phyloP scores from a whole-genome alignment of 2,113 vertebrate genomes.

The Oncorhynchus gorbuscha region DNA sequence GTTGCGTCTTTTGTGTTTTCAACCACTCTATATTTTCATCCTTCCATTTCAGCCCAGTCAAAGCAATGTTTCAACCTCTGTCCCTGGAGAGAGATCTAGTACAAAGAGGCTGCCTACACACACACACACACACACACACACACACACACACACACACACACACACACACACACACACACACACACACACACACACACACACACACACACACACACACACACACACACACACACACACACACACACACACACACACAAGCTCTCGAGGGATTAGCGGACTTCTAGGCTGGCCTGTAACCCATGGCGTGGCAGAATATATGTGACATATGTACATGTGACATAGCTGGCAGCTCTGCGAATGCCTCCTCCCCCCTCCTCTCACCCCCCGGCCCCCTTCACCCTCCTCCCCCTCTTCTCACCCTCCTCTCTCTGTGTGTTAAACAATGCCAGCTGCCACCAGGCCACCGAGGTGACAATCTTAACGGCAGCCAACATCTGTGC shows the following conservation, averaged over 20 bases:
- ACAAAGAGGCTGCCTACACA: neutral
- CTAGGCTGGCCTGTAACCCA: slow-evolving; percentile 36
- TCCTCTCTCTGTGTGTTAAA: slow-evolving; percentile 44
- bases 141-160: slow-evolving; percentile 27
- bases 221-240: slow-evolving; percentile 7
- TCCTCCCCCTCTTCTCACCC: neutral
- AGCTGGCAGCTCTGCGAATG: slow-evolving; percentile 32
- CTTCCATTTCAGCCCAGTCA: slow-evolving; percentile 2
- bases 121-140: slow-evolving; percentile 24
- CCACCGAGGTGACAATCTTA: slow-evolving; percentile 55
- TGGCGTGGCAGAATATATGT: slow-evolving; percentile 43
- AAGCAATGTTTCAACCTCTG: neutral
- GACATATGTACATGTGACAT: slow-evolving; percentile 61
- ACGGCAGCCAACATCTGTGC: slow-evolving; percentile 70
- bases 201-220: slow-evolving; percentile 5
- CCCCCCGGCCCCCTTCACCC: neutral
- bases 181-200: slow-evolving; percentile 23
- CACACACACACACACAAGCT: slow-evolving; percentile 28
- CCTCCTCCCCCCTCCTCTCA: slow-evolving; percentile 9
- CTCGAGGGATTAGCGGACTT: slow-evolving; percentile 43
- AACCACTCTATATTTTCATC: neutral
- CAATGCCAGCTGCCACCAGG: slow-evolving; percentile 65
- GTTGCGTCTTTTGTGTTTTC: neutral
- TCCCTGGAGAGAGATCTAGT: neutral
- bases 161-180: slow-evolving; percentile 26